Base-by-base conservation (phyloP, 2,888 invertebrate genomes). In the Torymus tubicola region DNA sequence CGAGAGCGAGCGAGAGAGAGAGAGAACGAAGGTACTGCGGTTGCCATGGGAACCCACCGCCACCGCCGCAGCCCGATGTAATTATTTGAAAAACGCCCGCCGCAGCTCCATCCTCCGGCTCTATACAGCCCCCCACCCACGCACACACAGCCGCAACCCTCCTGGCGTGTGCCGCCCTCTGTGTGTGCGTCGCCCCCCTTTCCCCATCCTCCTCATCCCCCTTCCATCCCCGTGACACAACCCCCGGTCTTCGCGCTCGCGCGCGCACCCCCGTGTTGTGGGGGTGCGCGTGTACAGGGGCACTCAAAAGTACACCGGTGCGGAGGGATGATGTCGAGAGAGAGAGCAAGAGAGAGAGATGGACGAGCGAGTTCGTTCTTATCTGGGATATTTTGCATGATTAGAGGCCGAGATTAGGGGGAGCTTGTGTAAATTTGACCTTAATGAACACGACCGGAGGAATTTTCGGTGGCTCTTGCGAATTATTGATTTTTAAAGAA, bases 61-160 rank as follows among this genome's bases (percentile, higher is more conserved):
- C 84, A 87, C 87, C 64, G 77, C 68, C 73, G 86, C 88, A 88
- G 87, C 88, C 86, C 90, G 90, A 91, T 91, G 91, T 91, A 91
- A 91, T 91, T 91, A 91, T 91, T 91, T 91, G 91, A 91, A 91
- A 91, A 91, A 91, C 90, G 87, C 88, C 87, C 86, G 86, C 87
- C 86, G 85, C 87, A 86, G 85, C 88, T 89, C 86, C 86, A 87
- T 87, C 86, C 85, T 81, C 85, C 84, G 31, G 89, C 84, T 84
- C 84, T 61, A 78, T 78, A 87, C 84, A 70, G 86, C 87, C 63
- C 52, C 50, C 52, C 61, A 12, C 55, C 3, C 24, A 12, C 52
- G 2, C 24, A 55, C 57, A 50, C 50, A 21, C 58, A 58, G 42
- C 73, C 18, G 50, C 31, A 31, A 31, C 31, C 31, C 31, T 31